Conservation (phyloP, 2,113 vertebrate genomes). For the Microtus richardsoni region DNA sequence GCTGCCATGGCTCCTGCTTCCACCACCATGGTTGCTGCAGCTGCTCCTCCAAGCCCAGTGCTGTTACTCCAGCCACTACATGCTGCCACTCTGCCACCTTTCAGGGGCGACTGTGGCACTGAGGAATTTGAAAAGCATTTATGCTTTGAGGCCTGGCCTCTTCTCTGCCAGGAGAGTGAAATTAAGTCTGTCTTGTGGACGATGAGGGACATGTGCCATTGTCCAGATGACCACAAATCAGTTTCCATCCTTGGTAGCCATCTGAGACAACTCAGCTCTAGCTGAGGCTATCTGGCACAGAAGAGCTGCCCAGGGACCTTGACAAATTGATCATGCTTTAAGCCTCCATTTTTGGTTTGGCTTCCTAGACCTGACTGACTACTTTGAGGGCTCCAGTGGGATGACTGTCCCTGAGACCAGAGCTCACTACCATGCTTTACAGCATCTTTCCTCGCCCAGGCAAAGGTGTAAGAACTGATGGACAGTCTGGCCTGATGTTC, state of each 20-base stretch:
- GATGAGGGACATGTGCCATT: neutral
- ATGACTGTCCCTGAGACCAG: neutral
- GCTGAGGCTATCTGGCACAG: neutral
- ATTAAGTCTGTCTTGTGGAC: neutral
- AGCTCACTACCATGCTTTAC: neutral
- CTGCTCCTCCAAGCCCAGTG: neutral
- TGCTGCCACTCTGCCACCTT: neutral
- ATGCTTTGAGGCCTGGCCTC: neutral
- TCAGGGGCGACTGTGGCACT: neutral
- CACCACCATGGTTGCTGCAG: neutral
- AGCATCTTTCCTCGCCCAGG: neutral
- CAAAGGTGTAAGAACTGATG: neutral
- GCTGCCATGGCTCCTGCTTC: neutral
- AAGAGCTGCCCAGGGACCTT: neutral
- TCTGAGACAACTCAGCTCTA: neutral
- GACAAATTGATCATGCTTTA: neutral
- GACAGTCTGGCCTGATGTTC: slow-evolving; percentile 12
- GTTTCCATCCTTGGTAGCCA: neutral
- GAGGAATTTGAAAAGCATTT: neutral
- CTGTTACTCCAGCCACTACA: too few species aligned
- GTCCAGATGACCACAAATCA: neutral
- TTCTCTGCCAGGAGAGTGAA: neutral
- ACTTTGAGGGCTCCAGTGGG: neutral
- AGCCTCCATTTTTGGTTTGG: neutral
- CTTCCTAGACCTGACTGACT: neutral